Evolutionary conservation across 2,797 vertebrate species (phyloP).

Genomic region (Brachyalestes nurse): DNA sequence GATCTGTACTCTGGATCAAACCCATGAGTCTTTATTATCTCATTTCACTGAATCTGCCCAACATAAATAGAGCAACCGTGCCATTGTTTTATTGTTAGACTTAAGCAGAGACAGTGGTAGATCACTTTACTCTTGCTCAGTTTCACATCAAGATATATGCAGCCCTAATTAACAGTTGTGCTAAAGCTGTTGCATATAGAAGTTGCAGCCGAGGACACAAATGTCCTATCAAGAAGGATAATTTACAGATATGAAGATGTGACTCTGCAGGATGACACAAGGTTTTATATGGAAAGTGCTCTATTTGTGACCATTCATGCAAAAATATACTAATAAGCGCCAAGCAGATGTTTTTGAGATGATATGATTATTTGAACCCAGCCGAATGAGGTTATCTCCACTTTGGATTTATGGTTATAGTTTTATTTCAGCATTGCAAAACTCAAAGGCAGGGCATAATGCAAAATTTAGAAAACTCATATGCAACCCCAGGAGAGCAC

Average conservation of each 20-base stretch:
- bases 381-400: conserved; percentile 33
- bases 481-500: neutral
- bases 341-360: conserved; percentile 44
- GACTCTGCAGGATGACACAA: conserved; percentile 45
- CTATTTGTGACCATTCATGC: conserved; percentile 49
- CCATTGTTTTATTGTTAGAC: conserved; percentile 15
- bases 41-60: neutral
- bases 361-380: conserved; percentile 38
- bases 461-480: conserved; percentile 22
- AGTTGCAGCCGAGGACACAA: conserved; percentile 56
- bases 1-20: neutral
- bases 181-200: conserved; percentile 47
- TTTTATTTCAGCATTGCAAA: conserved; percentile 50
- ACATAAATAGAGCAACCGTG: neutral
- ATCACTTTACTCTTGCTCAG: conserved; percentile 2
- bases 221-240: conserved; percentile 49
- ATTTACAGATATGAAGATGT: conserved; percentile 54
- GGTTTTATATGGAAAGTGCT: conserved; percentile 54
- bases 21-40: neutral
- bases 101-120: neutral
- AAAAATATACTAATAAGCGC: conserved; percentile 16
- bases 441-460: conserved; percentile 17
- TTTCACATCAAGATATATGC: conserved; percentile 24
- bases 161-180: conserved; percentile 54
- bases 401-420: conserved; percentile 44